phyloP scores from a whole-genome alignment of 2,113 vertebrate genomes.

The Thinocorus orbignyianus region DNA sequence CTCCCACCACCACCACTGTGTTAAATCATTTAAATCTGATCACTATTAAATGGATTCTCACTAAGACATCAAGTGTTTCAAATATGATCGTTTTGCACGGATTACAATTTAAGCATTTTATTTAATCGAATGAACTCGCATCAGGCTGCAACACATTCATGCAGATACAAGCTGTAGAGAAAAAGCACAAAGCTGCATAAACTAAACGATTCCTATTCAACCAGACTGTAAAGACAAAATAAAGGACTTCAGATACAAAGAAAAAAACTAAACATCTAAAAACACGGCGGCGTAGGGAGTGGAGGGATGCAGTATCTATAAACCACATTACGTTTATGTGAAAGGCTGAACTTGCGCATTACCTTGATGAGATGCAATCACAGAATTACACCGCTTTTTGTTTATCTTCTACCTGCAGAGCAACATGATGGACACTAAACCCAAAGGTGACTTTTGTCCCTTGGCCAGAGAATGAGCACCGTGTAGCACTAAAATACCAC shows the following conservation, averaged over 20 bases:
- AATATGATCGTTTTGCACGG: slow-evolving; percentile 71
- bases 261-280: not conserved
- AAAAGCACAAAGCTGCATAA: slow-evolving; percentile 45
- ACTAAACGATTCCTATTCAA: slow-evolving; percentile 55
- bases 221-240: slow-evolving; percentile 65
- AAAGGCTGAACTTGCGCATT: not conserved
- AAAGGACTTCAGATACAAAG: slow-evolving; percentile 40
- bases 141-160: slow-evolving; percentile 56
- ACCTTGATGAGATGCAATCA: not conserved
- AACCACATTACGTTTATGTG: not conserved
- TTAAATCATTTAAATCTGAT: slow-evolving; percentile 71
- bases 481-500: not conserved
- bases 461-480: not conserved
- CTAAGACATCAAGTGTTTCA: slow-evolving; percentile 68
- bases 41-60: slow-evolving; percentile 72
- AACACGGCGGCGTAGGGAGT: not conserved
- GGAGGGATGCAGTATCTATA: not conserved
- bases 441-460: not conserved
- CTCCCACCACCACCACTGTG: slow-evolving; percentile 44
- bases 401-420: not conserved
- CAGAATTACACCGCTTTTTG: not conserved
- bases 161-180: slow-evolving; percentile 65
- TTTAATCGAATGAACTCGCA: slow-evolving; percentile 67
- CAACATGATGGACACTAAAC: not conserved
- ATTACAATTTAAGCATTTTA: slow-evolving; percentile 73